Percentiles rank a stretch among this genome's conserved stretches.
phyloP scores from a whole-genome alignment of 2,113 vertebrate genomes.

The Genyomyrus donnyi region DNA sequence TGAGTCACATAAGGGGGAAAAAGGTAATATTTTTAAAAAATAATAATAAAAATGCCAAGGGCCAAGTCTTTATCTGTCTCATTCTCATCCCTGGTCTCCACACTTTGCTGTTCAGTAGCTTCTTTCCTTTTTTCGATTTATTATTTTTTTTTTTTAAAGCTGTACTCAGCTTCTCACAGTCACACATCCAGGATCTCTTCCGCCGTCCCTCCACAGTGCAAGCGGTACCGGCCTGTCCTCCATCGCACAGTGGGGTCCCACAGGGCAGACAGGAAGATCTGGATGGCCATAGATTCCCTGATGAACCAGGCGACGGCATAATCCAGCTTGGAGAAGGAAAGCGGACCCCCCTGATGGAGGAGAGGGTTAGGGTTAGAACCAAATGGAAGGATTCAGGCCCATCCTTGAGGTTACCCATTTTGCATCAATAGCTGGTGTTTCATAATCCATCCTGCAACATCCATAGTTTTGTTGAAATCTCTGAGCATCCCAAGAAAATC shows the following conservation, averaged over 20 bases:
- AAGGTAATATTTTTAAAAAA: not conserved
- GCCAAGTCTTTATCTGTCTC: not conserved
- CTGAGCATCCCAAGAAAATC: not conserved
- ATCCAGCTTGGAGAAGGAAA: slow-evolving; percentile 93
- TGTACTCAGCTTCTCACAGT: slow-evolving; percentile 21
- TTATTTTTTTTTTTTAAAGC: not conserved
- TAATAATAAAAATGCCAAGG: not conserved
- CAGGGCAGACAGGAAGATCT: slow-evolving; percentile 95
- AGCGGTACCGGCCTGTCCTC: slow-evolving; percentile 89
- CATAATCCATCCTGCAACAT: not conserved
- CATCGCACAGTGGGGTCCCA: slow-evolving; percentile 98
- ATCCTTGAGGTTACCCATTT: not conserved
- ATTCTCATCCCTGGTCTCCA: not conserved
- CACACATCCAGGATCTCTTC: slow-evolving; percentile 95
- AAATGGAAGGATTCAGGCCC: not conserved
- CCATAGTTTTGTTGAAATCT: not conserved
- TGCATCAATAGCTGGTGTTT: not conserved
- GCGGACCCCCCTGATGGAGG: slow-evolving; percentile 65
- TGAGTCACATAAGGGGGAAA: not conserved
- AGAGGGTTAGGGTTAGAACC: not conserved
- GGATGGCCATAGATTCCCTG: slow-evolving; percentile 94
- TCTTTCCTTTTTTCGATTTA: not conserved
- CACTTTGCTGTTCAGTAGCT: not conserved
- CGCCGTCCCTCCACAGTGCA: slow-evolving; percentile 93
- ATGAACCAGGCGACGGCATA: slow-evolving; percentile 99